Evolutionary conservation across 2,797 vertebrate species (phyloP), one percentile per base, ranked within the genome.

Genomic region (Platalea minor): DNA sequence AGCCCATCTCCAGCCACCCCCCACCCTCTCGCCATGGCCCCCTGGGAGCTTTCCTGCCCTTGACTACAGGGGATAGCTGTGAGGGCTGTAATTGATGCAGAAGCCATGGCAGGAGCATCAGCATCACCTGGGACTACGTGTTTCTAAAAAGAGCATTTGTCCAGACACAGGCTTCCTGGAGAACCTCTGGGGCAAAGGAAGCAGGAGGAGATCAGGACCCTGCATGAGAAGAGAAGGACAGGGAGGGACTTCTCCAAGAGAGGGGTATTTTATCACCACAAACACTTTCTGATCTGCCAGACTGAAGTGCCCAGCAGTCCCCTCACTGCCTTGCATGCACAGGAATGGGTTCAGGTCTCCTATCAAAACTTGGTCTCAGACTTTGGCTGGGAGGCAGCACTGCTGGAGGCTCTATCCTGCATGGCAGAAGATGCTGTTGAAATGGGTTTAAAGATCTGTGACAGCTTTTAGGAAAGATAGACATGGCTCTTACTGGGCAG

Each of bases 1-100:
- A 23, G 35, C 59, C 37, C 39, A 1, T 11, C 28, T 9, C 68
- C 24, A 31, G 73, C 12, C 57, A 12, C 20, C n/a, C 5, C 12
- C 12, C 8, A 0, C 18, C 24, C 16, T 61, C 25, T 20, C 31
- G 20, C 25, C 0, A 2, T 10, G 35, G 5, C 7, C 15, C 23
- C 4, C 7, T 16, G 1, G 29, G 31, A 41, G 5, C 7, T 37
- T 37, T 50, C 64, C 50, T 16, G 23, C 8, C 51, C 74, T 15
- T 2, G 12, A 11, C 1, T 28, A 4, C 54, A 5, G 31, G 26
- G 51, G 53, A 16, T 7, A 6, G 7, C 24, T 4, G 10, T 0
- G 3, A 43, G 59, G 37, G 39, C 46, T 77, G 13, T 8, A 17
- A 5, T 3, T 26, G 74, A 6, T 57, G 61, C 56, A 59, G 64